Evolutionary conservation across 2,113 vertebrate species (phyloP).

Genomic region (Sinocyclocheilus rhinocerous): DNA sequence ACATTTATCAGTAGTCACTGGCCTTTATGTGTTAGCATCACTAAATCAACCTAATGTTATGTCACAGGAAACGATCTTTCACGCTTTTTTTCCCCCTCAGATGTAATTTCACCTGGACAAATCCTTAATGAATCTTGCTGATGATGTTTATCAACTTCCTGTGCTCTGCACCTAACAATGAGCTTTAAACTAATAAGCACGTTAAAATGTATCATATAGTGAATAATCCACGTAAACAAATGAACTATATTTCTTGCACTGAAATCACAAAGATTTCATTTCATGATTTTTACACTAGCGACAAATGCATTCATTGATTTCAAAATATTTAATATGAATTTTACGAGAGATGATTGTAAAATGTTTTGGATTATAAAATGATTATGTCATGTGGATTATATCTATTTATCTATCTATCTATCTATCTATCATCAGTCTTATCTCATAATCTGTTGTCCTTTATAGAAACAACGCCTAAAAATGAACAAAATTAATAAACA

Average conservation of each 20-base stretch:
- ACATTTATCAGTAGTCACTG: background rate
- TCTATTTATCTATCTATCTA: constrained; percentile 4
- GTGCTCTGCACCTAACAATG: background rate
- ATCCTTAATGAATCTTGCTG: background rate
- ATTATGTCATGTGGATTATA: background rate
- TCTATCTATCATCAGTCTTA: background rate
- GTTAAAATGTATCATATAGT: background rate
- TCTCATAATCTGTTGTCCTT: background rate
- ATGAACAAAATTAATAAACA: background rate
- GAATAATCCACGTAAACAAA: background rate
- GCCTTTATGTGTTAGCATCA: background rate
- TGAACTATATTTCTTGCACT: background rate
- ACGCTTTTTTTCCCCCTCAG: background rate
- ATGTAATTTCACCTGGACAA: constrained; percentile 21
- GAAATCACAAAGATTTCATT: background rate
- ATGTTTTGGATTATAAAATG: background rate
- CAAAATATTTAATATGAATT: background rate
- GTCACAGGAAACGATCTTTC: constrained; percentile 5
- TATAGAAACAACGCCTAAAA: background rate
- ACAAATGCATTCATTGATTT: background rate
- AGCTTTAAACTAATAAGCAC: background rate
- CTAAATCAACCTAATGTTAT: background rate
- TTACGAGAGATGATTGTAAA: background rate
- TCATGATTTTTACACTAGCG: background rate
- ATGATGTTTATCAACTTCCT: background rate